These are phyloP conservation scores for Neoarius graeffei DNA, from an alignment of 2,113 vertebrate genomes.

Conservation along the genomic window DNA sequence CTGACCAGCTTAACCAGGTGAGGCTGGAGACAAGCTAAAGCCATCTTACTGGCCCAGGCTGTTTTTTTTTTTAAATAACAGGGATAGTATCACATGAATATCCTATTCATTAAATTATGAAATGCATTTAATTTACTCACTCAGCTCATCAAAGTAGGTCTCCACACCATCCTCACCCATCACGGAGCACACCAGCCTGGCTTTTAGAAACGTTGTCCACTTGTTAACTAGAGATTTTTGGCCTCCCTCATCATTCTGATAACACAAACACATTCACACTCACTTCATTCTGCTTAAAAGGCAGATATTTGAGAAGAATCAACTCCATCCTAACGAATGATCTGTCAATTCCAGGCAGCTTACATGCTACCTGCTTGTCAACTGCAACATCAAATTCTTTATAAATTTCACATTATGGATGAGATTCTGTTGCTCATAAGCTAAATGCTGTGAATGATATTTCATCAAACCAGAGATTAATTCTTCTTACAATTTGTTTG, in stretches of 20 bases:
- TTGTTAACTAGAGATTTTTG: conserved; percentile 83
- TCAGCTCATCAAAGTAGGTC: conserved; percentile 82
- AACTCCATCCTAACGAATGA: not conserved
- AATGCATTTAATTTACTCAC: conserved; percentile 63
- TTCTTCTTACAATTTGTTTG: not conserved
- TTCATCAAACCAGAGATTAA: not conserved
- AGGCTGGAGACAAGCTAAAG: not conserved
- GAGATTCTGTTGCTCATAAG: not conserved
- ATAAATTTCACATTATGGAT: not conserved
- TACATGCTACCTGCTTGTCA: not conserved
- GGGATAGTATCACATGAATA: not conserved
- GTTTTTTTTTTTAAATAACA: not conserved
- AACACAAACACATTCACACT: conserved; percentile 23
- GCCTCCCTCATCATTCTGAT: conserved; percentile 82
- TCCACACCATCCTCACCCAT: conserved; percentile 82
- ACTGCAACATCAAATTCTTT: not conserved
- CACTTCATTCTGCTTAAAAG: not conserved
- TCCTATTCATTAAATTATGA: not conserved
- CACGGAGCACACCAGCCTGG: conserved; percentile 81
- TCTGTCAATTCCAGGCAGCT: not conserved
- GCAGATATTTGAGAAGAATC: not conserved
- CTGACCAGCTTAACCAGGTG: not conserved
- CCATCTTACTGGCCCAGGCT: not conserved
- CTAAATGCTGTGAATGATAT: not conserved
- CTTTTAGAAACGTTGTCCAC: conserved; percentile 85